Percentiles rank a stretch among this genome's conserved stretches.
Conservation (phyloP, 2,113 vertebrate species). For the Dromas ardeola region DNA sequence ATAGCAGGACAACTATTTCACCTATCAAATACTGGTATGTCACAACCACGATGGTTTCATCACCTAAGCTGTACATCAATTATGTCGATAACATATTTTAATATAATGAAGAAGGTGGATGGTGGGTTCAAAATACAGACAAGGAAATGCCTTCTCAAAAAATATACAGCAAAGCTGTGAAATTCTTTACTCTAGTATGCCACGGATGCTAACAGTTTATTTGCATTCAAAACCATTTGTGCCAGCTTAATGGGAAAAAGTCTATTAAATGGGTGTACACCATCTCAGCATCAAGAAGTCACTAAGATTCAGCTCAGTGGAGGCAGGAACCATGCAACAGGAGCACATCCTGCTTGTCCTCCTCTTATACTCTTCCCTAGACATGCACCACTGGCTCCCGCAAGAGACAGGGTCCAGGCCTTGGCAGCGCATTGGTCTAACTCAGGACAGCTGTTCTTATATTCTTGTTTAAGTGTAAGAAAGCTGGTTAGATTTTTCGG, state of each 20-base stretch:
- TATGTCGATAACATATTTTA: not conserved
- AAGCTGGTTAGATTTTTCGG: not conserved
- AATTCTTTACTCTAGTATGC: not conserved
- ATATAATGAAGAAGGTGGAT: not conserved
- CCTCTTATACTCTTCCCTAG: not conserved
- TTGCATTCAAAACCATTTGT: not conserved
- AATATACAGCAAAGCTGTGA: not conserved
- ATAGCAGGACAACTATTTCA: not conserved
- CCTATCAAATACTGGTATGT: not conserved
- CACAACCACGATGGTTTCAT: not conserved
- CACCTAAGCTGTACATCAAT: not conserved
- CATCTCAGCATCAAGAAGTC: not conserved
- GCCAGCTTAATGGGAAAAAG: not conserved
- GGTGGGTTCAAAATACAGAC: not conserved
- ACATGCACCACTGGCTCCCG: not conserved
- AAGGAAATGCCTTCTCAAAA: not conserved
- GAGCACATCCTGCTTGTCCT: rapidly evolving
- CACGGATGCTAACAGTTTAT: not conserved
- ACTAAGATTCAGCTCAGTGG: not conserved
- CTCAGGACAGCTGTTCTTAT: not conserved
- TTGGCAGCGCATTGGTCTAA: not conserved
- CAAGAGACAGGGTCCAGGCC: not conserved
- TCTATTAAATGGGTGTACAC: rapidly evolving
- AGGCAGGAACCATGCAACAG: not conserved
- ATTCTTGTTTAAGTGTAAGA: not conserved